Percentiles rank a stretch among this genome's conserved stretches.
These are phyloP conservation scores for Ciconia stormi DNA, from an alignment of 2,113 vertebrate species.

Conservation along the genomic window DNA sequence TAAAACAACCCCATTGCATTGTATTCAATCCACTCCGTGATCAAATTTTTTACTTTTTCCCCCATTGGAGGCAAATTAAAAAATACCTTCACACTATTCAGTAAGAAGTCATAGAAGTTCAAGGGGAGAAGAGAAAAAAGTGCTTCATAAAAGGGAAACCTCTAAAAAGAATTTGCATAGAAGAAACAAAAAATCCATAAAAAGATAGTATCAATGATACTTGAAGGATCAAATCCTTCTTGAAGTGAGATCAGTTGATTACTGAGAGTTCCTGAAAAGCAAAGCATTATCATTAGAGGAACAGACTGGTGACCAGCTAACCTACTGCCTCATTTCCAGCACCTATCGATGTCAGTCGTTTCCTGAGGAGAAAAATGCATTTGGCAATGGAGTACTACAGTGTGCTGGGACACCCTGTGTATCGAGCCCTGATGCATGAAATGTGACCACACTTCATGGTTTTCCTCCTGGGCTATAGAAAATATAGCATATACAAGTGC, in stretches of 20 bases:
- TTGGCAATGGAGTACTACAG: not conserved
- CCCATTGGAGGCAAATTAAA: not conserved
- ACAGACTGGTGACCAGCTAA: not conserved
- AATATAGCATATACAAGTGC: not conserved
- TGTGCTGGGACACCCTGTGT: not conserved
- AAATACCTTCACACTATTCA: not conserved
- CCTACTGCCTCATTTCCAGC: not conserved
- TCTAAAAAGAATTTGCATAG: not conserved
- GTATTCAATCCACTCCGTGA: not conserved
- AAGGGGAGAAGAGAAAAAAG: not conserved
- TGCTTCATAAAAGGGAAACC: not conserved
- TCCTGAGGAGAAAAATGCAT: not conserved
- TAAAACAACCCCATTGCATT: not conserved
- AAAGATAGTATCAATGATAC: not conserved
- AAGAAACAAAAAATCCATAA: not conserved
- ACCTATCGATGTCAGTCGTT: not conserved
- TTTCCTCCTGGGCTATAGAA: not conserved
- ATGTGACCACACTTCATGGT: not conserved
- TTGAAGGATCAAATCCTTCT: not conserved
- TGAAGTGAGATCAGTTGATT: not conserved
- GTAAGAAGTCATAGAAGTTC: not conserved
- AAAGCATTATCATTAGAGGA: not conserved
- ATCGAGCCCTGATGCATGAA: not conserved
- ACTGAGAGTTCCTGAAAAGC: not conserved
- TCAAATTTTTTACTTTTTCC: not conserved